phyloP scores from a whole-genome alignment of 2,113 vertebrate species.

The Nanorana parkeri region DNA sequence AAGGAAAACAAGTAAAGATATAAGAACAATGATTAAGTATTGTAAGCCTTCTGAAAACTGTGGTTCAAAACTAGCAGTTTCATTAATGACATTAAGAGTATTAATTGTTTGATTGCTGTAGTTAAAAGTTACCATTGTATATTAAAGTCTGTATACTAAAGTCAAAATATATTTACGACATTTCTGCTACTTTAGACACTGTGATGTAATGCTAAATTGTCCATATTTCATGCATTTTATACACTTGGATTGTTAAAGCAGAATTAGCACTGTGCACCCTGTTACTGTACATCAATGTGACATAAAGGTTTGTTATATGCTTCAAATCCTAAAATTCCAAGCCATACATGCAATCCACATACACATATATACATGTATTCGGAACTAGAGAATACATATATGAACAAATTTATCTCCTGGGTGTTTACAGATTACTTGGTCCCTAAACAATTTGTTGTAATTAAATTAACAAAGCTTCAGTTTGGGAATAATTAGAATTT shows the following conservation, averaged over 20 bases:
- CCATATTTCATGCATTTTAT: too few species aligned
- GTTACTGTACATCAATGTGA: too few species aligned
- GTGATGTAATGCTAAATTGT: too few species aligned
- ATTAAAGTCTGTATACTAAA: background rate
- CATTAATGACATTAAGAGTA: background rate
- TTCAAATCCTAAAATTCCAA: background rate
- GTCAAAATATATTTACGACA: too few species aligned
- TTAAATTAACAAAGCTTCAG: background rate
- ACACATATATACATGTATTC: background rate
- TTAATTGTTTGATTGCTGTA: background rate
- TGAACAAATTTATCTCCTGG: background rate
- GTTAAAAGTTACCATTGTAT: background rate
- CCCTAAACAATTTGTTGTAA: slow-evolving; percentile 21
- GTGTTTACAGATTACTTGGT: background rate
- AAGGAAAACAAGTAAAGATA: slow-evolving; percentile 20
- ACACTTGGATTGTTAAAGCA: too few species aligned
- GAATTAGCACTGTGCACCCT: too few species aligned
- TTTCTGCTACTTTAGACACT: too few species aligned
- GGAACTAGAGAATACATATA: background rate
- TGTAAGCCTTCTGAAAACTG: background rate
- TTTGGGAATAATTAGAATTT: slow-evolving; percentile 10
- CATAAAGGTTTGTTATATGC: too few species aligned
- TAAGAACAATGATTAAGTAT: background rate
- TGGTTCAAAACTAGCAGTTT: background rate
- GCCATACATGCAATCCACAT: background rate